These are phyloP conservation scores for Drosophila teissieri DNA, from an alignment of 1,140 invertebrate genomes.

Conservation along the genomic window DNA sequence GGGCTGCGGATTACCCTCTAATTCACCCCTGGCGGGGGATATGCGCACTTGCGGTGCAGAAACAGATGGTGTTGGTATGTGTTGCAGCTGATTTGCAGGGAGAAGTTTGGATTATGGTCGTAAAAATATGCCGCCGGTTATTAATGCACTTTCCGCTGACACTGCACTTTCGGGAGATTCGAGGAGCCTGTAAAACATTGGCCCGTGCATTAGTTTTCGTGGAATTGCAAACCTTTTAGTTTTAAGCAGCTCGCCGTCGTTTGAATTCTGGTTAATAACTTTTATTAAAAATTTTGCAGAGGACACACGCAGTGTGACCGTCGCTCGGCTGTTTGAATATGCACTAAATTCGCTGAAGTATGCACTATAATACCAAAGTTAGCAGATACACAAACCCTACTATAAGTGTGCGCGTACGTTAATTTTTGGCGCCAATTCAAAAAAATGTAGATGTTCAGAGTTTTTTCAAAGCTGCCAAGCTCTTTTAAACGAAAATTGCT, in stretches of 20 bases:
- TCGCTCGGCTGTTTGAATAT: not conserved
- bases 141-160: not conserved
- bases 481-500: too few relatives aligned
- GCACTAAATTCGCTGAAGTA: too few relatives aligned
- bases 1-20: not conserved
- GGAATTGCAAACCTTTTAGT: not conserved
- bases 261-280: not conserved
- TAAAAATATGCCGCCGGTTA: slow-evolving; percentile 17
- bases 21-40: too few relatives aligned
- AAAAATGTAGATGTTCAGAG: too few relatives aligned
- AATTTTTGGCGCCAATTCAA: too few relatives aligned
- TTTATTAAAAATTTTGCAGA: slow-evolving; percentile 18
- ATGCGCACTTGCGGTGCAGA: not conserved
- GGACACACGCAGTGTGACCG: not conserved
- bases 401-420: too few relatives aligned
- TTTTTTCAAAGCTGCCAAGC: too few relatives aligned
- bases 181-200: too few relatives aligned
- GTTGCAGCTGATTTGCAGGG: not conserved
- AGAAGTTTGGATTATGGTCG: slow-evolving; percentile 3
- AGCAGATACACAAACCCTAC: not conserved
- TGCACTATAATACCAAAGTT: not conserved
- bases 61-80: not conserved
- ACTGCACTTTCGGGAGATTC: not conserved
- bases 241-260: not conserved
- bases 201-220: too few relatives aligned